Evolutionary conservation across 2,888 invertebrate species (phyloP).

Genomic region (Pterostichus niger): DNA sequence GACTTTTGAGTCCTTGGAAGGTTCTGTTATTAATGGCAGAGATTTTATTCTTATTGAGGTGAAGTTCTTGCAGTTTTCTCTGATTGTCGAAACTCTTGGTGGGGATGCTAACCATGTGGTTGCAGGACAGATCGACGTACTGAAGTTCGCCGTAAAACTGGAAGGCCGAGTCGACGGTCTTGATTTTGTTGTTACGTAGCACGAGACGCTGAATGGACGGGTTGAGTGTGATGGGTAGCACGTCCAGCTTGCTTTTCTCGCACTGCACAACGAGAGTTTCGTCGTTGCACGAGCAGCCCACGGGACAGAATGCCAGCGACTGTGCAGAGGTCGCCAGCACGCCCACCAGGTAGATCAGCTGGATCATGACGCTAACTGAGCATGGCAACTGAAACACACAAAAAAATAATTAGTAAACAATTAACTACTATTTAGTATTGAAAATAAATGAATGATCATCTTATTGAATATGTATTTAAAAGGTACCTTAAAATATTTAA

Average conservation of each 20-base stretch:
- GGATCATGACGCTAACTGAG: conserved; percentile 68
- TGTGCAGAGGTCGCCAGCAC: conserved; percentile 75
- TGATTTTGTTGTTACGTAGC: conserved; percentile 91
- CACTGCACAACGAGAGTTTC: conserved; percentile 92
- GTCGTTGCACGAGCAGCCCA: conserved; percentile 93
- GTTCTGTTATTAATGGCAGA: conserved; percentile 89
- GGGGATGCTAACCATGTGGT: conserved; percentile 90
- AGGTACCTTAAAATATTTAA: too few relatives aligned
- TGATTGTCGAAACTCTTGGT: conserved; percentile 89
- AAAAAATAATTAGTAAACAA: conserved; percentile 43
- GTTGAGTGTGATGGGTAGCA: conserved; percentile 93
- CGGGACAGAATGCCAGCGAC: conserved; percentile 90
- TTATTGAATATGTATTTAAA: too few relatives aligned
- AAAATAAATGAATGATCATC: too few relatives aligned
- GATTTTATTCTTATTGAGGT: conserved; percentile 91
- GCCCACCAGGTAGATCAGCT: conserved; percentile 70
- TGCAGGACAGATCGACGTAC: conserved; percentile 90
- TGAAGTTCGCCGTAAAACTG: conserved; percentile 93
- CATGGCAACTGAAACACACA: conserved; percentile 72
- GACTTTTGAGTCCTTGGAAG: conserved; percentile 87
- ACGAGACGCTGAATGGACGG: conserved; percentile 93
- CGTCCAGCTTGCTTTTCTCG: conserved; percentile 91
- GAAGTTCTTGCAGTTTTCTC: conserved; percentile 89
- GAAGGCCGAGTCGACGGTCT: conserved; percentile 92
- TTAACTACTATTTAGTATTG: too few relatives aligned